Evolutionary conservation across 2,797 vertebrate genomes (phyloP).

Genomic region (Acanthiza pusilla): DNA sequence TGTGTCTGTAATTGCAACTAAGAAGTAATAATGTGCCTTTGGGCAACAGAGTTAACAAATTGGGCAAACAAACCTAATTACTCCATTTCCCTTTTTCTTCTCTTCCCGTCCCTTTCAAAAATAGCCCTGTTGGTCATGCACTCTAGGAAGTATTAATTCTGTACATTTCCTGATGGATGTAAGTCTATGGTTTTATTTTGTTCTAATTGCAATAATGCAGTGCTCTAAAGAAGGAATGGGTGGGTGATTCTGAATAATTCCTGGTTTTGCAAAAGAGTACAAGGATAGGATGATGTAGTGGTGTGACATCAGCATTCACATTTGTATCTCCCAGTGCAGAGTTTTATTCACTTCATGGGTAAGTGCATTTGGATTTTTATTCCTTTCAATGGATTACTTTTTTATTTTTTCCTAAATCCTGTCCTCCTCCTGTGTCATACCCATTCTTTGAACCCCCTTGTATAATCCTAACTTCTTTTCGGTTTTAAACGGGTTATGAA

Average conservation of each 20-base stretch:
- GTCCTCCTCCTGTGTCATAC: not conserved
- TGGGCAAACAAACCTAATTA: not conserved
- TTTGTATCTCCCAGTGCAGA: not conserved
- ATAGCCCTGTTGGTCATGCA: not conserved
- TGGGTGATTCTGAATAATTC: not conserved
- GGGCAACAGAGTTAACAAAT: not conserved
- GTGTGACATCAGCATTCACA: not conserved
- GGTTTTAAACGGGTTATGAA: not conserved
- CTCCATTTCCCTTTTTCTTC: not conserved
- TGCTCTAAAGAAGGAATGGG: not conserved
- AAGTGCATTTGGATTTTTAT: not conserved
- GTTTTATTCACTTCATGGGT: not conserved
- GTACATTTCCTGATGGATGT: not conserved
- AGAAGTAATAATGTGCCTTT: not conserved
- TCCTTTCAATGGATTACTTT: not conserved
- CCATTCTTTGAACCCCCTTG: not conserved
- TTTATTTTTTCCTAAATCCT: not conserved
- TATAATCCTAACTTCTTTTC: not conserved
- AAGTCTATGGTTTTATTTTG: not conserved
- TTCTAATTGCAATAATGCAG: not conserved
- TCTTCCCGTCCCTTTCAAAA: not conserved
- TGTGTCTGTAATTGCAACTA: not conserved
- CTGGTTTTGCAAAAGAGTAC: not conserved
- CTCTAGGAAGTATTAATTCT: not conserved
- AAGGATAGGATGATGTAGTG: not conserved